Evolutionary conservation across 2,888 invertebrate genomes (phyloP).

Genomic region (Colletes collaris): DNA sequence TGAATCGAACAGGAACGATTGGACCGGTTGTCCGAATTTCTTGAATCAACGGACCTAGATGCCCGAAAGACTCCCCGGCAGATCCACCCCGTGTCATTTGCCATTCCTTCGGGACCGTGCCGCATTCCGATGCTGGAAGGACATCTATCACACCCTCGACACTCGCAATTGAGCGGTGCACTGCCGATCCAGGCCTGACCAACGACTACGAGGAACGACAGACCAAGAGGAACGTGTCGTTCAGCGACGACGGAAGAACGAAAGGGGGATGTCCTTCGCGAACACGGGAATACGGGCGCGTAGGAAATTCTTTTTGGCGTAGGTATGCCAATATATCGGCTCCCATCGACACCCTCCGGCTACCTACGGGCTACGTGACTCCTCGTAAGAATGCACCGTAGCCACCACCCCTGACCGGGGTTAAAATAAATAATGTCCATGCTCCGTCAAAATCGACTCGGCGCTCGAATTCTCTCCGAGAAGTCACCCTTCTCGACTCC

Average conservation of each 20-base stretch:
- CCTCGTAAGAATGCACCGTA: conserved; percentile 78
- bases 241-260: conserved; percentile 36
- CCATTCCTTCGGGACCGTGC: conserved; percentile 66
- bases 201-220: conserved; percentile 68
- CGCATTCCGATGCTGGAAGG: conserved; percentile 78
- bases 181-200: conserved; percentile 67
- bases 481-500: not conserved
- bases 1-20: not conserved
- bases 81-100: conserved; percentile 54
- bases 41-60: conserved; percentile 30
- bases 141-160: conserved; percentile 80
- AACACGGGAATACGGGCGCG: conserved; percentile 63
- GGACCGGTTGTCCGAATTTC: conserved; percentile 23
- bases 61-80: conserved; percentile 11
- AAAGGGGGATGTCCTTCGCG: conserved; percentile 59
- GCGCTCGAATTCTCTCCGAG: conserved; percentile 43
- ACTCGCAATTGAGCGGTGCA: conserved; percentile 79
- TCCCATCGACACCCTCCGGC: conserved; percentile 72
- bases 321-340: conserved; percentile 83
- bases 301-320: conserved; percentile 81
- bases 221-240: conserved; percentile 66
- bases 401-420: conserved; percentile 51
- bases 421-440: conserved; percentile 78
- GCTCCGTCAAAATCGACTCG: conserved; percentile 68
- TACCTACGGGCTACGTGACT: conserved; percentile 79